These are phyloP conservation scores for Sus scrofa DNA, from an alignment of 2,113 vertebrate species.

Conservation along the genomic window DNA sequence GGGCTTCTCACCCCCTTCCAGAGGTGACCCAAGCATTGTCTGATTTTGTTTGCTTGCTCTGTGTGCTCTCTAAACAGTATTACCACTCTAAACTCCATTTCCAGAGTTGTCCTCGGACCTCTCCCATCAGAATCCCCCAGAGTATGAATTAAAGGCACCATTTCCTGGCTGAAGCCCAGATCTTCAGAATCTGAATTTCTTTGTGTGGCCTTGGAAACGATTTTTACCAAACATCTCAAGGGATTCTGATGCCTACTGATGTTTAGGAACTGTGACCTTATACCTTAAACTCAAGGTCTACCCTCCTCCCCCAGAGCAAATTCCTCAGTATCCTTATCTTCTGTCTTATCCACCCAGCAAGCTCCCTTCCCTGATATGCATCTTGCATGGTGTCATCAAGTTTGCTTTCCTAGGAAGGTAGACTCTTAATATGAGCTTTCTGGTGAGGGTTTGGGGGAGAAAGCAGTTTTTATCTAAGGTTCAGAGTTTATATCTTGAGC, in stretches of 20 bases:
- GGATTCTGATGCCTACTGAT: background rate
- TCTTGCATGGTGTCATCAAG: background rate
- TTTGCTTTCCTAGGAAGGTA: constrained; percentile 3
- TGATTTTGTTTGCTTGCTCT: background rate
- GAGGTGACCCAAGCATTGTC: background rate
- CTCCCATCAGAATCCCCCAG: background rate
- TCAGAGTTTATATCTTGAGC: constrained; percentile 12
- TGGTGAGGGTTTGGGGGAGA: background rate
- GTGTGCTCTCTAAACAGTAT: background rate
- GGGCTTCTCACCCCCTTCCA: background rate
- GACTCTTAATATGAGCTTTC: background rate
- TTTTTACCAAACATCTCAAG: background rate
- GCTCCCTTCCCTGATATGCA: background rate
- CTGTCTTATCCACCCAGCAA: background rate
- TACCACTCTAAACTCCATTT: background rate
- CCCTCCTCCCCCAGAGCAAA: rapidly evolving
- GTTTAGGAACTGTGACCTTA: background rate
- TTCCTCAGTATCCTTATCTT: background rate
- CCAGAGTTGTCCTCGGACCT: background rate
- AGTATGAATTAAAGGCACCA: background rate
- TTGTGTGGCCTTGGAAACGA: background rate
- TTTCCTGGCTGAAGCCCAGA: background rate
- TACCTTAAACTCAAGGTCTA: background rate
- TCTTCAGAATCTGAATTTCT: background rate
- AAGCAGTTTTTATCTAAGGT: constrained; percentile 43